Base-by-base conservation (phyloP, 92 coral and sea anemone species). In the Parazoanthus atlanticus region DNA sequence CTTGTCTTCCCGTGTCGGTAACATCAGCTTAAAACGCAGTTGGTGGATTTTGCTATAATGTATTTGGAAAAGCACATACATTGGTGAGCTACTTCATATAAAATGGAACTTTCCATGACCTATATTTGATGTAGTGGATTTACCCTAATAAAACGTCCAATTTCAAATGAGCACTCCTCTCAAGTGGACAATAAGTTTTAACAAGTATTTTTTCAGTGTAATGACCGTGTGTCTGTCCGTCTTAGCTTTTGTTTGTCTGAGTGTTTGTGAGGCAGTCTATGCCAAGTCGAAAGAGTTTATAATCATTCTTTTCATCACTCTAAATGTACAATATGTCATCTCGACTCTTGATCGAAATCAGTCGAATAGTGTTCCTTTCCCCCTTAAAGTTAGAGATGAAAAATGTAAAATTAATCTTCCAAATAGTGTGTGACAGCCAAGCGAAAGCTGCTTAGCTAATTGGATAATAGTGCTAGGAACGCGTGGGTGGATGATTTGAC, bases 401-500 rank as follows among this genome's bases (percentile, higher is more conserved):
- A n/a, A 26, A 84, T 70, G 32, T 41, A 82, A 64, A 82, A 41
- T 84, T 69, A 84, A 84, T 70, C 41, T 43, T 84, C 7, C 65
- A 84, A 84, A 69, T 84, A 41, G 41, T 84, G 87, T 70, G 87
- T 84, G 87, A 84, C 87, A 46, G 77, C 71, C 58, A 31, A 80
- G 28, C 71, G 46, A 54, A 80, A 80, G 47, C 34, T 16, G 87
- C 77, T 67, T 49, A 84, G 69, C 67, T 84, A 84, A 84, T 84
- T 84, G 87, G 78, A 71, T 84, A 84, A 84, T 43, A 43, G 78
- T 47, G 67, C 78, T n/a, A 19, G 16, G 61, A 83, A 61, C 67
- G 86, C 87, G 87, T 84, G 87, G 87, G 87, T 16, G 87, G 78
- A 70, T 33, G 58, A 36, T 66, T 36, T 82, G 38, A 34, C 76